Percentiles rank a stretch among this genome's conserved stretches.
phyloP scores from a whole-genome alignment of 2,888 invertebrate species.

The Argyresthia albistria region DNA sequence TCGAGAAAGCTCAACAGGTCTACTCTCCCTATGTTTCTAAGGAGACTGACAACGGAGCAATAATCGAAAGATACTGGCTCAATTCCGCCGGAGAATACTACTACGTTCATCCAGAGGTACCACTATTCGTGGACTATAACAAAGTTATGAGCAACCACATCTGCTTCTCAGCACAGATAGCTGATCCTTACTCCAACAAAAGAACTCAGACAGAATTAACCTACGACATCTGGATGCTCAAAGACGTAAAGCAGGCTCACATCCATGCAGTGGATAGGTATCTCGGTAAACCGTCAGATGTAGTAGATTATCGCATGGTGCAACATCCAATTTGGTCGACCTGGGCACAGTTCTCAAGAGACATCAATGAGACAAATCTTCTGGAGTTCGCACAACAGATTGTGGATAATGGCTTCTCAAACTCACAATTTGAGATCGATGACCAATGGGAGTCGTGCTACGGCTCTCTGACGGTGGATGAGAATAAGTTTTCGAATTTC shows the following conservation, averaged over 20 bases:
- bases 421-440: slow-evolving; percentile 88
- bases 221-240: slow-evolving; percentile 74
- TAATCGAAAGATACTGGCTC: slow-evolving; percentile 80
- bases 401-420: slow-evolving; percentile 72
- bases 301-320: slow-evolving; percentile 80
- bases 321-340: slow-evolving; percentile 91
- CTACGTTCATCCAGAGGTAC: slow-evolving; percentile 74
- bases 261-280: slow-evolving; percentile 73
- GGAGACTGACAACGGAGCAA: slow-evolving; percentile 66
- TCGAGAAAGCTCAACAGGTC: slow-evolving; percentile 61
- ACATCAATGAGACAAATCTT: slow-evolving; percentile 75
- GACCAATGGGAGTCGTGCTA: slow-evolving; percentile 91
- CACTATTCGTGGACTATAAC: slow-evolving; percentile 81
- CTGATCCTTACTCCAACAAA: slow-evolving; percentile 64
- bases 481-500: slow-evolving; percentile 79
- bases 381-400: slow-evolving; percentile 79
- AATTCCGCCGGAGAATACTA: slow-evolving; percentile 80
- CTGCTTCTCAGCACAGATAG: slow-evolving; percentile 70
- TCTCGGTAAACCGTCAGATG: slow-evolving; percentile 73
- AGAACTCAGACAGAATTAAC: slow-evolving; percentile 50
- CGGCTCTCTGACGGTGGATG: slow-evolving; percentile 82
- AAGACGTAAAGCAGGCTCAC: slow-evolving; percentile 75
- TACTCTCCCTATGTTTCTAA: slow-evolving; percentile 71
- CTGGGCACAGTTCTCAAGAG: slow-evolving; percentile 80
- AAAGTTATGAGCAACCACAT: slow-evolving; percentile 61